Evolutionary conservation across 1,140 invertebrate species (phyloP).

Genomic region (Panulirus ornatus): DNA sequence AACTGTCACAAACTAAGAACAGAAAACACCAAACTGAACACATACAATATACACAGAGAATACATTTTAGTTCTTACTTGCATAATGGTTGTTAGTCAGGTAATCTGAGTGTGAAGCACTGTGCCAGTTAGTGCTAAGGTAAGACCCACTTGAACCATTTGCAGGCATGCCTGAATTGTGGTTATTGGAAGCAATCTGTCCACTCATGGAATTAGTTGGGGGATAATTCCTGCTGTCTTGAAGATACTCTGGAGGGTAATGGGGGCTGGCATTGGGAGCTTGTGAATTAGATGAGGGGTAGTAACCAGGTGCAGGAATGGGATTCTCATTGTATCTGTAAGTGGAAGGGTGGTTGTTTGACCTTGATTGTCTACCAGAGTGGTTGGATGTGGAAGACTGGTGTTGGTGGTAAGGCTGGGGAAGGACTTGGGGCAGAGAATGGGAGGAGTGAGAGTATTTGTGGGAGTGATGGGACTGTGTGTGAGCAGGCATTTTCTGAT

Average conservation of each 20-base stretch:
- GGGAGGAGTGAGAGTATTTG: neutral
- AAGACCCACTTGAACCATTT: conserved; percentile 53
- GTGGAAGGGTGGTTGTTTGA: conserved; percentile 4
- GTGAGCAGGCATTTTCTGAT: conserved; percentile 12
- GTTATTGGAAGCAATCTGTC: conserved; percentile 52
- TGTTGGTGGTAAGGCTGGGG: conserved; percentile 19
- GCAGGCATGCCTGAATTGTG: conserved; percentile 41
- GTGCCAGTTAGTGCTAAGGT: conserved; percentile 55
- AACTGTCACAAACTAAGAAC: neutral
- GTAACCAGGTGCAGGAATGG: conserved; percentile 7
- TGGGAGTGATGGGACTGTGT: neutral
- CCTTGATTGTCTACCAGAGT: neutral
- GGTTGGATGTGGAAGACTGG: neutral
- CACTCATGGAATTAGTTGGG: conserved; percentile 7
- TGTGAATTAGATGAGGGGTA: conserved; percentile 20
- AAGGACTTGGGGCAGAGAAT: neutral
- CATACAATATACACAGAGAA: too few relatives aligned
- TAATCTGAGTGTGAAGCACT: conserved; percentile 51
- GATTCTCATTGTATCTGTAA: conserved; percentile 11
- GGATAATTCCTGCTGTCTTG: conserved; percentile 46
- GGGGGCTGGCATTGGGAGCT: conserved; percentile 21
- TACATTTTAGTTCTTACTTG: conserved; percentile 49
- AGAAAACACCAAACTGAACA: too few relatives aligned
- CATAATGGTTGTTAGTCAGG: conserved; percentile 63
- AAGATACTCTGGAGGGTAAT: conserved; percentile 40